phyloP scores from a whole-genome alignment of 2,113 vertebrate species.

The Panthera leo region DNA sequence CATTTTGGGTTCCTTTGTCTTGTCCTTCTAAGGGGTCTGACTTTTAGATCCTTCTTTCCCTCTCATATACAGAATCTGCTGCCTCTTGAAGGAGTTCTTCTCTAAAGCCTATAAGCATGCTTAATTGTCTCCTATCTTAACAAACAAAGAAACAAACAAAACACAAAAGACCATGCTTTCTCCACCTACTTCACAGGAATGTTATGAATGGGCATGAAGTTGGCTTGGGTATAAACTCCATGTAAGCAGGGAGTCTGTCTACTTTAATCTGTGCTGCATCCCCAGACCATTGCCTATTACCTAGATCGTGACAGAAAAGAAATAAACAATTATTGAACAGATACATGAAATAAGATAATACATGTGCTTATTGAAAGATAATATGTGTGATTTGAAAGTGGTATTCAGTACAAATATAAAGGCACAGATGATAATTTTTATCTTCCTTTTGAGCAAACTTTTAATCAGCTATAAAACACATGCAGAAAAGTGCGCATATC shows the following conservation, averaged over 20 bases:
- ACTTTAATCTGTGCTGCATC: not conserved
- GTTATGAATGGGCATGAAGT: not conserved
- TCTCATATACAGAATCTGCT: not conserved
- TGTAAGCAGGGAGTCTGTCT: not conserved
- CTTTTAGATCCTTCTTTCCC: not conserved
- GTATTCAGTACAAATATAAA: not conserved
- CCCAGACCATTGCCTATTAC: not conserved
- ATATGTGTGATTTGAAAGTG: not conserved
- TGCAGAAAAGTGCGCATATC: not conserved
- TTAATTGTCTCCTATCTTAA: not conserved
- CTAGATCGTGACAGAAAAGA: not conserved
- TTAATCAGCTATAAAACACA: not conserved
- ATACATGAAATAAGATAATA: not conserved
- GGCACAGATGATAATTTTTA: not conserved
- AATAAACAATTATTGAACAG: not conserved
- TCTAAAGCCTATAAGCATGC: not conserved
- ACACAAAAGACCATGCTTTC: not conserved
- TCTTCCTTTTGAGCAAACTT: not conserved
- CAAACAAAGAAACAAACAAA: not conserved
- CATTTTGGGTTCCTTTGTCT: not conserved
- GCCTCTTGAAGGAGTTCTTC: not conserved
- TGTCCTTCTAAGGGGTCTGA: not conserved
- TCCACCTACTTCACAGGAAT: not conserved
- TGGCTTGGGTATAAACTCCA: not conserved
- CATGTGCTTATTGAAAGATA: not conserved